phyloP scores from a whole-genome alignment of 2,113 vertebrate genomes.

The Calidris pygmaea region DNA sequence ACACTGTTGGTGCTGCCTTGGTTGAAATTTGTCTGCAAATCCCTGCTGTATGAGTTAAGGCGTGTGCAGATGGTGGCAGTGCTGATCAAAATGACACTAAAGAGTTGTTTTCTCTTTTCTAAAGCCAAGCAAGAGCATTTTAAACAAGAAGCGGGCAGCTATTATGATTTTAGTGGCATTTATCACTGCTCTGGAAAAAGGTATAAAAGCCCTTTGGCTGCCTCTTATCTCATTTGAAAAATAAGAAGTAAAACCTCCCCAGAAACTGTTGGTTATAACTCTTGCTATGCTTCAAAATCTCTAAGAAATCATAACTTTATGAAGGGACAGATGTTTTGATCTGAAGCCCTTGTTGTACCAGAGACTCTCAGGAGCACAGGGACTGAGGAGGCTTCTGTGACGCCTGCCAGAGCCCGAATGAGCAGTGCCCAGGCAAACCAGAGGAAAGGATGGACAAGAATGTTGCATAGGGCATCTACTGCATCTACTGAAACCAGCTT shows the following conservation, averaged over 20 bases:
- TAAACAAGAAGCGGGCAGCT: background rate
- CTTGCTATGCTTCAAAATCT: background rate
- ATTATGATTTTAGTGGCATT: slow-evolving; percentile 17
- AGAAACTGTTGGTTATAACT: background rate
- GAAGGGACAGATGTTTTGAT: background rate
- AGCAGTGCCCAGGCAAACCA: background rate
- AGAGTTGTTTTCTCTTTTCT: slow-evolving; percentile 15
- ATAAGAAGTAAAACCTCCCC: background rate
- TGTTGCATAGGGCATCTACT: background rate
- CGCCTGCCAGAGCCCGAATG: rapidly evolving
- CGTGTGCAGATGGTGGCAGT: slow-evolving; percentile 38
- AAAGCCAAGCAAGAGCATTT: slow-evolving; percentile 3
- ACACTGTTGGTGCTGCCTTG: background rate
- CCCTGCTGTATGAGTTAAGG: background rate
- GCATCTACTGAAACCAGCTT: background rate
- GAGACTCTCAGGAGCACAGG: background rate
- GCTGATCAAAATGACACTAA: slow-evolving; percentile 31
- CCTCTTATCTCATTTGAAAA: background rate
- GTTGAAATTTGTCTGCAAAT: slow-evolving; percentile 22
- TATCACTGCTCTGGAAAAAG: background rate
- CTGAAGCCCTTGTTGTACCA: background rate
- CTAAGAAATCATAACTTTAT: background rate
- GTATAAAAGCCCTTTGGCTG: background rate
- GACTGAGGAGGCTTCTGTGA: background rate
- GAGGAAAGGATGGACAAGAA: background rate